Percentiles rank a stretch among this genome's conserved stretches.
phyloP scores from a whole-genome alignment of 2,797 vertebrate species.

The Spinibarbus caldwelli region DNA sequence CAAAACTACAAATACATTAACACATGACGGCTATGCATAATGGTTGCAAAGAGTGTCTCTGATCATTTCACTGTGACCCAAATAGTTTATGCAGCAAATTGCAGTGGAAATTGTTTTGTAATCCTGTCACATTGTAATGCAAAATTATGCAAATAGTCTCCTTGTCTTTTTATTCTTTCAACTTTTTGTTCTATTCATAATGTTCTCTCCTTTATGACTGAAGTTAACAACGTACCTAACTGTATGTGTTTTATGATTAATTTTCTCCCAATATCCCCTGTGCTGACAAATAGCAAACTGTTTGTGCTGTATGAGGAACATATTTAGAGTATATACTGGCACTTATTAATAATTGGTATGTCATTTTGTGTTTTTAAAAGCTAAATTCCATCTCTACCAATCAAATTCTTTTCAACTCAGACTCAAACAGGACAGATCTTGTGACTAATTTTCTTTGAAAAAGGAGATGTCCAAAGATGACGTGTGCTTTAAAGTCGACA shows the following conservation, averaged over 20 bases:
- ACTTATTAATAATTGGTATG: not conserved
- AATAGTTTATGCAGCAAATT: not conserved
- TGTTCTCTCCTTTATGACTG: not conserved
- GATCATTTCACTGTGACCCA: not conserved
- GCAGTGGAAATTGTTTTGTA: not conserved
- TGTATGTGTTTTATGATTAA: not conserved
- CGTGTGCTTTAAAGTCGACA: not conserved
- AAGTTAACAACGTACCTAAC: not conserved
- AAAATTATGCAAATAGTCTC: not conserved
- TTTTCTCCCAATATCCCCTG: not conserved
- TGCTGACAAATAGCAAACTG: not conserved
- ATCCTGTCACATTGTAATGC: not conserved
- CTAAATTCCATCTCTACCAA: not conserved
- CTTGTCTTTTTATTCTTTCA: not conserved
- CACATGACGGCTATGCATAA: not conserved
- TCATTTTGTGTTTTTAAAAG: not conserved
- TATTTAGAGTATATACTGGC: not conserved
- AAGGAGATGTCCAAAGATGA: not conserved
- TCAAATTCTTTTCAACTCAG: not conserved
- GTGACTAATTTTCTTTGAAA: not conserved
- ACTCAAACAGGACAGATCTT: not conserved
- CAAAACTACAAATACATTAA: not conserved
- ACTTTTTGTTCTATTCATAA: not conserved
- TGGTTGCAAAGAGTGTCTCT: not conserved
- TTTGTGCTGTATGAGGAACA: not conserved